phyloP scores from a whole-genome alignment of 2,888 invertebrate genomes.

The Tholera decimalis region DNA sequence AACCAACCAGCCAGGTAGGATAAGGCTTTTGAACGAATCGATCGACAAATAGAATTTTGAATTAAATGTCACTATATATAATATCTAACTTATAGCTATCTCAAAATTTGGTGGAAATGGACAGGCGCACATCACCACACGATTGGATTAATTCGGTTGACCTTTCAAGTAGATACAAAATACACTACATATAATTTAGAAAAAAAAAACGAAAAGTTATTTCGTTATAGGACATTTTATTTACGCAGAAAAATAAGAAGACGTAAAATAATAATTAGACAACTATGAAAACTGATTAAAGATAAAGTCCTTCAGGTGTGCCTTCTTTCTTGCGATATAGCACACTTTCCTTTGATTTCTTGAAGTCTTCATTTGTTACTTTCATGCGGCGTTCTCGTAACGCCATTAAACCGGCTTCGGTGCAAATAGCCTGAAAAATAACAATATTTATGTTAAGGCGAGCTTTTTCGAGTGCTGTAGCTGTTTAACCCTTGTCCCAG shows the following conservation, averaged over 20 bases:
- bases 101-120: too few species aligned
- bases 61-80: too few species aligned
- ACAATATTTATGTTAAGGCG: neutral
- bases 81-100: too few species aligned
- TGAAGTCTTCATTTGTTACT: slow-evolving; percentile 99
- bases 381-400: slow-evolving; percentile 99
- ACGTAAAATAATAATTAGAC: slow-evolving; percentile 50
- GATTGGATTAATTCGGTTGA: neutral
- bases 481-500: too few species aligned
- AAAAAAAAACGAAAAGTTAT: slow-evolving; percentile 10
- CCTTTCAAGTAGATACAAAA: neutral
- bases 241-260: slow-evolving; percentile 51
- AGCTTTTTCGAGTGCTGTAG: too few species aligned
- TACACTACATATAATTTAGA: neutral
- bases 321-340: slow-evolving; percentile 99
- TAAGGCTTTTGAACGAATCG: too few species aligned
- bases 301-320: slow-evolving; percentile 99
- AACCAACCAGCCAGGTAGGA: too few species aligned
- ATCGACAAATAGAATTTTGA: too few species aligned
- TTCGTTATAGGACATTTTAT: slow-evolving; percentile 54
- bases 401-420: slow-evolving; percentile 99
- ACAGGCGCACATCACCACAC: too few species aligned
- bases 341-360: slow-evolving; percentile 99
- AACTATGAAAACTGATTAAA: slow-evolving; percentile 92
- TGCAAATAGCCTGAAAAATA: slow-evolving; percentile 97